phyloP scores from a whole-genome alignment of 2,797 vertebrate species.

The Lacerta viridis region DNA sequence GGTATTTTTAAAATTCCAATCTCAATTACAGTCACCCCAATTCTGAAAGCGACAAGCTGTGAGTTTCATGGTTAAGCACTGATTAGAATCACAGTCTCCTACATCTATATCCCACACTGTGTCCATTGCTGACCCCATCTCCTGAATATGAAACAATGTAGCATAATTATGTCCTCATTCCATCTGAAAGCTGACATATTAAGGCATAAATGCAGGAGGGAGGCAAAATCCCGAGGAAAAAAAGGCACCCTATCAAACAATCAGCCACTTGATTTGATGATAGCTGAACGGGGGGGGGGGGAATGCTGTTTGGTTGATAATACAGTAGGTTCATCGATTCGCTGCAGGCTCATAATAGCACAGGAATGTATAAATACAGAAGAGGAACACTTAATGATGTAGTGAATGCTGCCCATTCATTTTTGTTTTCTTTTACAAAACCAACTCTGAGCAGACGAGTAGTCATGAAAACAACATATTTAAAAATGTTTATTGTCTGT shows the following conservation, averaged over 20 bases:
- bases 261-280: constrained; percentile 31
- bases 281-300: neutral
- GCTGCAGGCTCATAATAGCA: constrained; percentile 13
- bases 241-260: constrained; percentile 19
- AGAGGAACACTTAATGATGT: constrained; percentile 34
- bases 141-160: neutral
- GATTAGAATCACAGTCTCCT: neutral
- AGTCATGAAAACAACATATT: constrained; percentile 44
- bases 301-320: constrained; percentile 24
- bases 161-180: neutral
- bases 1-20: neutral
- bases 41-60: neutral
- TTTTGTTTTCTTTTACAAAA: constrained; percentile 29
- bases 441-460: constrained; percentile 30
- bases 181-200: constrained; percentile 29
- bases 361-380: constrained; percentile 11
- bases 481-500: constrained; percentile 12
- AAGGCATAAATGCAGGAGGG: neutral
- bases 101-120: neutral
- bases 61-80: neutral
- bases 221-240: neutral
- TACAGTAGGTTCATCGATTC: constrained; percentile 27
- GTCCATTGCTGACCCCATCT: neutral
- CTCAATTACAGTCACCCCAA: neutral
- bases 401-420: constrained; percentile 12